Base-by-base conservation (phyloP, 2,797 vertebrate species). In the Melanogrammus aeglefinus region DNA sequence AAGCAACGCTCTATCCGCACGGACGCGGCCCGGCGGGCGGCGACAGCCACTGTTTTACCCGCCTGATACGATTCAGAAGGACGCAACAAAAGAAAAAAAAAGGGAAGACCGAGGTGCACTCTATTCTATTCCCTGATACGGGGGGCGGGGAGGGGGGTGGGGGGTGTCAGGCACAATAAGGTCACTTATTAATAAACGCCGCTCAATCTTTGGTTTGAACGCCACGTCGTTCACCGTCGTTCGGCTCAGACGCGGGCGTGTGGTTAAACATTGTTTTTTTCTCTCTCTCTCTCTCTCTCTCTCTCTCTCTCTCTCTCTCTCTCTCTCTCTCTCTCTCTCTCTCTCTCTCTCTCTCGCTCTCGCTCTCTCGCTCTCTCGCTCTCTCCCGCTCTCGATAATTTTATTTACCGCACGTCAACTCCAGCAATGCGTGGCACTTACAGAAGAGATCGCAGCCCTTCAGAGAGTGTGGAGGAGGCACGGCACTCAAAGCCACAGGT, bases 401-500 rank as follows among this genome's bases (percentile, higher is more conserved):
- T 77, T 87, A 87, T 93, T 92, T 91, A 88, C 88, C 83, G 74
- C 81, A 82, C 63, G 78, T 90, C 88, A 86, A 86, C 88, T 90
- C 85, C 79, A 76, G 80, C 88, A 82, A 89, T 76, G 79, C 86
- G 86, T 88, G 84, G 83, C 13, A 83, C 86, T 88, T 86, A 88
- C 85, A 91, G 86, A 82, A 88, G 91, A 90, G 84, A 89, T 88
- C 84, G 81, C 78, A 86, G 88, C 83, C 86, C 91, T 91, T 85
- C 84, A 2, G 88, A 90, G 89, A 89, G 80, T 76, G 84, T 75
- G 85, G 89, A 87, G 88, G 90, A 88, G 89, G 88, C 86, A 24
- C 57, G 87, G 89, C 91, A 84, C 90, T 93, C 91, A 91, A 92
- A 93, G 91, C 92, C 85, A 87, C 80, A 79, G 92, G 92, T 94